phyloP scores from a whole-genome alignment of 2,113 vertebrate species.

The Elanoides forficatus region DNA sequence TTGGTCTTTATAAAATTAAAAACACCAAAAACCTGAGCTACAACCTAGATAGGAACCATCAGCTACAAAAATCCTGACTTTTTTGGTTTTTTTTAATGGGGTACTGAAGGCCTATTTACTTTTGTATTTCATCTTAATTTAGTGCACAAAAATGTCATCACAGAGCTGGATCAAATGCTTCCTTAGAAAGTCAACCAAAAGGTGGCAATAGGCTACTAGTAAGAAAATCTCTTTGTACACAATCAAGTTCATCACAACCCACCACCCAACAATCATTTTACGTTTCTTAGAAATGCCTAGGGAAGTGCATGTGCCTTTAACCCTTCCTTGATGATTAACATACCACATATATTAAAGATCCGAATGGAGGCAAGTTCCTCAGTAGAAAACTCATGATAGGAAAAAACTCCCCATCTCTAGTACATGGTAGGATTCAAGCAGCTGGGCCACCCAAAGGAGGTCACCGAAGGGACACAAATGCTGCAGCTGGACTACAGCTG shows the following conservation, averaged over 20 bases:
- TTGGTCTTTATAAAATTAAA: neutral
- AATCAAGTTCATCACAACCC: neutral
- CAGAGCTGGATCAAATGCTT: neutral
- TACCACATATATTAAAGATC: neutral
- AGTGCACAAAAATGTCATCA: neutral
- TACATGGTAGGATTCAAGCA: neutral
- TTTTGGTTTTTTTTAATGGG: neutral
- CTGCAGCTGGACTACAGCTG: conserved; percentile 49
- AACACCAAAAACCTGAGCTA: neutral
- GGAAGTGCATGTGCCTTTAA: neutral
- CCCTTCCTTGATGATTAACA: neutral
- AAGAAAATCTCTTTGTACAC: neutral
- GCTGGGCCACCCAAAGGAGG: conserved; percentile 19
- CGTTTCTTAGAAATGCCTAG: neutral
- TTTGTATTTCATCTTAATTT: neutral
- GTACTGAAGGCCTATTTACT: neutral
- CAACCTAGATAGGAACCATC: neutral
- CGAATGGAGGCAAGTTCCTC: neutral
- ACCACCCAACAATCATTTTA: neutral
- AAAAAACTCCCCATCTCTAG: neutral
- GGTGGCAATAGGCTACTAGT: neutral
- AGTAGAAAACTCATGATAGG: neutral
- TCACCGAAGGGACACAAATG: conserved; percentile 10
- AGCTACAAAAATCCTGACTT: neutral
- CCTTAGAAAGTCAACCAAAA: neutral